Base-by-base conservation (phyloP, 2,797 vertebrate species). In the Champsocephalus esox region DNA sequence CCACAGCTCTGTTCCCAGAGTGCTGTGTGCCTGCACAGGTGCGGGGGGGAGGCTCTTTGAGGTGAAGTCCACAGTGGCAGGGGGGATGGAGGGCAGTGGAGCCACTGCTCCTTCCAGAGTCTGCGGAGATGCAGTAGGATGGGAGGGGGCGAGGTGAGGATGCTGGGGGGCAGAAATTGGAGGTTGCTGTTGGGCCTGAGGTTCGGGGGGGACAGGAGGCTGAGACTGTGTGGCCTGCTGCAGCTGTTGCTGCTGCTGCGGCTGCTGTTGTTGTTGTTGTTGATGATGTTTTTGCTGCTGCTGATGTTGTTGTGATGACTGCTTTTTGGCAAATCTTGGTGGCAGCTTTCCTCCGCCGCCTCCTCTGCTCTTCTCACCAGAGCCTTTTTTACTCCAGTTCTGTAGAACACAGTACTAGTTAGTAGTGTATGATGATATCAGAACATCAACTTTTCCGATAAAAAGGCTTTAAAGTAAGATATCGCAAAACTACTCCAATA, bases 271-370 rank as follows among this genome's bases (percentile, higher is more conserved):
- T 21, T 41, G 90, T 3, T 80, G 93, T 0, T 89, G 93, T 10
- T 52, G 92, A 1, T 78, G 94, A 67, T 24, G 93, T 73, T 16
- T 87, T 43, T 79, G 90, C 1, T 90, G 91, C n/a, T 77, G 91
- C 1, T 90, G 92, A 8, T 17, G 88, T 38, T 79, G 90, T 1
- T 90, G 91, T 3, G 95, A 96, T 16, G 96, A 96, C 77, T 98
- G 97, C 80, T 99, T 99, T 91, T 99, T 99, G 77, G 98, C 98
- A 95, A 99, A 99, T 80, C 98, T 93, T 45, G 98, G 98, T 7
- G 98, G 98, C 54, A 99, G 95, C 79, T 99, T 99, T 77, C 97
- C 98, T 62, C 97, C 96, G 44, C 97, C 96, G 44, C 95, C 95
- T 71, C 95, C 96, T 92, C 98, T 93, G 83, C 95, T 95, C 84